These are phyloP conservation scores for Hyaena hyaena DNA, from an alignment of 2,113 vertebrate species.

Conservation along the genomic window DNA sequence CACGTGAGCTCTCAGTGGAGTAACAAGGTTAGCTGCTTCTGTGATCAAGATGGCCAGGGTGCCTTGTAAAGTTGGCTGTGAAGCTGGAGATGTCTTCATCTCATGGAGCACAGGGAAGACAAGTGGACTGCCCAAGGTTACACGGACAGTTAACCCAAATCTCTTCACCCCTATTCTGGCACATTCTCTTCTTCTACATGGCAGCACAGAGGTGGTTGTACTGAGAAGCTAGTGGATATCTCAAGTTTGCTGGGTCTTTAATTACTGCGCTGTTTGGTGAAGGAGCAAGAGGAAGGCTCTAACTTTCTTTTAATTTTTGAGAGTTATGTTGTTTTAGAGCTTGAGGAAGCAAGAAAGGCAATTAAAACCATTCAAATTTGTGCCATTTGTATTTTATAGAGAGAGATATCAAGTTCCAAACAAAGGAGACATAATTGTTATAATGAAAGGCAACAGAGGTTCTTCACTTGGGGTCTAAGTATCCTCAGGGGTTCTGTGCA, in stretches of 20 bases:
- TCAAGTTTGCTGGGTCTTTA: neutral
- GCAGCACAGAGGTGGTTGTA: neutral
- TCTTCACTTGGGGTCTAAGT: neutral
- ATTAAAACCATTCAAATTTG: neutral
- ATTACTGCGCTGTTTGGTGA: neutral
- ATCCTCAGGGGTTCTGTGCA: neutral
- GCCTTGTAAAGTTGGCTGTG: neutral
- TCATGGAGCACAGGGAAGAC: neutral
- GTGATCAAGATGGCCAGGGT: neutral
- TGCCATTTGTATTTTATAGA: neutral
- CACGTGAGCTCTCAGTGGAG: neutral
- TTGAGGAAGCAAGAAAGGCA: neutral
- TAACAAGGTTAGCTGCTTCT: neutral
- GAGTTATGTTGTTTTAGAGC: neutral
- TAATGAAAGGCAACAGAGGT: neutral
- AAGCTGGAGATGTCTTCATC: neutral
- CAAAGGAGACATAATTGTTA: neutral
- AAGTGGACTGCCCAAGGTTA: neutral
- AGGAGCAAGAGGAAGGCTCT: neutral
- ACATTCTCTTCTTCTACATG: neutral
- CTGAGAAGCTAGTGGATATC: neutral
- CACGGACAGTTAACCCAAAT: neutral
- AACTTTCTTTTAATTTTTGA: neutral
- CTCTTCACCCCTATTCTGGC: neutral
- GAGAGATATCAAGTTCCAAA: neutral